phyloP scores from a whole-genome alignment of 2,113 vertebrate species.

The Cinclus cinclus region DNA sequence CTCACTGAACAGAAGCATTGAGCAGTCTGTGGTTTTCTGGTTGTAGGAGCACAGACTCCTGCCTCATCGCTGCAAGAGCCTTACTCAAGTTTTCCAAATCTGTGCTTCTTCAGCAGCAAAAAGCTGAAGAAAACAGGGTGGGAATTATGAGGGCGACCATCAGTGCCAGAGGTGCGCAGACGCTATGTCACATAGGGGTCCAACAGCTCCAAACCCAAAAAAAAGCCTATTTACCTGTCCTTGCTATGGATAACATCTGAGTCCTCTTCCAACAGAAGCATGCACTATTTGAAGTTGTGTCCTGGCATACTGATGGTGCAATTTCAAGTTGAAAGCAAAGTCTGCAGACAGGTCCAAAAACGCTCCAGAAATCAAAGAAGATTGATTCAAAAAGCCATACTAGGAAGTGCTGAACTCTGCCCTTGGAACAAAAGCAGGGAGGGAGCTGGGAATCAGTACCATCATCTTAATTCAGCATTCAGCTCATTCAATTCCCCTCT shows the following conservation, averaged over 20 bases:
- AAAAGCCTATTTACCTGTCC: background rate
- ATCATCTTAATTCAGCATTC: background rate
- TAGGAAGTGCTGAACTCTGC: background rate
- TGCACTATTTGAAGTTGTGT: background rate
- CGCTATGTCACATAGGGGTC: background rate
- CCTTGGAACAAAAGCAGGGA: background rate
- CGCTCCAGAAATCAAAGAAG: background rate
- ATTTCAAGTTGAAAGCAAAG: background rate
- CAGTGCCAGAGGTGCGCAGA: background rate
- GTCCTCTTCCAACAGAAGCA: background rate
- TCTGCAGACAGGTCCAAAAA: background rate
- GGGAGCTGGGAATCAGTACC: background rate
- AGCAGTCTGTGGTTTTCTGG: rapidly evolving
- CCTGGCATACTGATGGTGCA: background rate
- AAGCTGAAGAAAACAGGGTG: background rate
- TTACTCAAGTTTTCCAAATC: background rate
- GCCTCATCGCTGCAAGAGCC: background rate
- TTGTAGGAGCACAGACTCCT: background rate
- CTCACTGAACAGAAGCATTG: background rate
- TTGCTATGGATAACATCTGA: background rate
- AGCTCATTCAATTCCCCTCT: background rate
- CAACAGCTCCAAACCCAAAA: background rate
- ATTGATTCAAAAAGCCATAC: background rate
- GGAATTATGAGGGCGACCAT: background rate
- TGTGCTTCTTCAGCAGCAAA: background rate